Percentiles rank a stretch among this genome's conserved stretches.
Evolutionary conservation across 2,797 vertebrate species (phyloP).

Genomic region (Hybognathus amarus): DNA sequence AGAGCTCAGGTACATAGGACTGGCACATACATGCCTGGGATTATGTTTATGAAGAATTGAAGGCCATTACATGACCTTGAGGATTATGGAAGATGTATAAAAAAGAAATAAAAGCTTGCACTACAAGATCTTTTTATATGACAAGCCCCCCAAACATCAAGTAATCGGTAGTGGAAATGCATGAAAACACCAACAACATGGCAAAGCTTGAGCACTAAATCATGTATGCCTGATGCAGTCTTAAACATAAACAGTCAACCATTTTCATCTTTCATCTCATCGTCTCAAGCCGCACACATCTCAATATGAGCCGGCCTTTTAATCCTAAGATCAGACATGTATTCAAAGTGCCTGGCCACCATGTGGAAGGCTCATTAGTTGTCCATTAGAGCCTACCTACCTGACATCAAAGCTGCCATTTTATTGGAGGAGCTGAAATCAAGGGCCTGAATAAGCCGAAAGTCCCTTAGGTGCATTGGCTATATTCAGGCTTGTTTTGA

Average conservation of each 20-base stretch:
- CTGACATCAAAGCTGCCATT: conserved; percentile 65
- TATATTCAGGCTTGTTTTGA: conserved; percentile 64
- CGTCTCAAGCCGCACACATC: not conserved
- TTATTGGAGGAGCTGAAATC: conserved; percentile 62
- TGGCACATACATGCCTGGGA: conserved; percentile 31
- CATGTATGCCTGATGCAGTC: not conserved
- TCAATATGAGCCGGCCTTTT: conserved; percentile 14
- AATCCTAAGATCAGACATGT: conserved; percentile 35
- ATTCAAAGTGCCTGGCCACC: conserved; percentile 50
- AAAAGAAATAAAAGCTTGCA: not conserved
- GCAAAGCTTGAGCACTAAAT: not conserved
- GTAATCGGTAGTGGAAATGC: not conserved
- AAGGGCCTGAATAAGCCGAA: conserved; percentile 58
- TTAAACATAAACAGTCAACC: conserved; percentile 27
- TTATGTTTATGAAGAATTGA: conserved; percentile 40
- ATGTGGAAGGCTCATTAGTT: conserved; percentile 70
- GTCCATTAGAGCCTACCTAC: conserved; percentile 69
- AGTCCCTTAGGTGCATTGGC: conserved; percentile 55
- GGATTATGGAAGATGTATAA: not conserved
- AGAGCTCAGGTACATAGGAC: conserved; percentile 22
- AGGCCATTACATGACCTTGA: conserved; percentile 36
- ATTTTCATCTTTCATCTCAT: conserved; percentile 35
- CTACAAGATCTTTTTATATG: not conserved
- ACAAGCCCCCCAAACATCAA: not conserved
- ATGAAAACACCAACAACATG: not conserved